Evolutionary conservation across 2,888 invertebrate species (phyloP).

Genomic region (Tachina lurida): DNA sequence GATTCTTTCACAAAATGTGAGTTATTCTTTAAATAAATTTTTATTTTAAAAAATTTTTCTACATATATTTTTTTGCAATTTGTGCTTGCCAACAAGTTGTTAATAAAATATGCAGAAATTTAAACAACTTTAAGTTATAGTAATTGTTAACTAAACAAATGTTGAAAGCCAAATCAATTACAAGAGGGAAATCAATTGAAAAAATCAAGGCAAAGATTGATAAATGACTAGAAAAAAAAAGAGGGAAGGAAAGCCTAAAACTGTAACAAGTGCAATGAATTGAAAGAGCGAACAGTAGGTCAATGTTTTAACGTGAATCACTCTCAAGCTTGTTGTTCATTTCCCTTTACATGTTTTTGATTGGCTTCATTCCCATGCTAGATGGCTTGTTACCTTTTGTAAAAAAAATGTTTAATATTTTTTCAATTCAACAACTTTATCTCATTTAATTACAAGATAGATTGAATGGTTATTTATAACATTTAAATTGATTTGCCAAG

Average conservation of each 20-base stretch:
- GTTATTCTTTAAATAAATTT: background rate
- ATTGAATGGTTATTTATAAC: slow-evolving; percentile 33
- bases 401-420: background rate
- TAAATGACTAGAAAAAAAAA: background rate
- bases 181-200: slow-evolving; percentile 14
- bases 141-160: slow-evolving; percentile 11
- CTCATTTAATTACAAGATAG: slow-evolving; percentile 41
- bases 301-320: background rate
- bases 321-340: background rate
- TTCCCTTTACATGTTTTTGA: background rate
- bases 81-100: background rate
- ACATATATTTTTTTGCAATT: background rate
- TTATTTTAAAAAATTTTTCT: background rate
- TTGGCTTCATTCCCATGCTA: background rate
- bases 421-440: slow-evolving; percentile 11
- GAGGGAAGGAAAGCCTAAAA: background rate
- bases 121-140: slow-evolving; percentile 1
- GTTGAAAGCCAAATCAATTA: slow-evolving; percentile 19
- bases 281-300: too few relatives aligned
- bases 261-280: background rate
- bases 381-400: background rate
- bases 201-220: background rate
- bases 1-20: background rate
- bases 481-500: slow-evolving; percentile 36
- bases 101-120: slow-evolving; percentile 2